Evolutionary conservation across 2,797 vertebrate species (phyloP).

Genomic region (Sylvia borin): DNA sequence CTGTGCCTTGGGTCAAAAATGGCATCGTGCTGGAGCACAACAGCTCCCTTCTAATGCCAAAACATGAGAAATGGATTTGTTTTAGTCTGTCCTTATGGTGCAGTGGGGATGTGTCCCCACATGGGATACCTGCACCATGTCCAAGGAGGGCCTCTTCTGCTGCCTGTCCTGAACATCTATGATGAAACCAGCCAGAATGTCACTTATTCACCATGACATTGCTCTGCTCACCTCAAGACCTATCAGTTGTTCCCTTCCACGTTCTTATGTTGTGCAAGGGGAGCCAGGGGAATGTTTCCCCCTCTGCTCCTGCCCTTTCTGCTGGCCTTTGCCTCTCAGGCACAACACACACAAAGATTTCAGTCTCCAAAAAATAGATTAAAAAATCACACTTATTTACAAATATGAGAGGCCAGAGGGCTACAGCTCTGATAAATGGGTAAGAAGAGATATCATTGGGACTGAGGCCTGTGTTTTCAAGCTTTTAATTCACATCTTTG

Average conservation of each 20-base stretch:
- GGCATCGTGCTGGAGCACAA: not conserved
- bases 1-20: not conserved
- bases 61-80: not conserved
- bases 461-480: not conserved
- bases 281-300: not conserved
- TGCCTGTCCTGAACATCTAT: not conserved
- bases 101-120: not conserved
- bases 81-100: rapidly evolving
- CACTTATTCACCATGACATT: not conserved
- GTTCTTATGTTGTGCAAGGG: not conserved
- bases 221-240: not conserved
- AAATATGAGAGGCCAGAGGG: not conserved
- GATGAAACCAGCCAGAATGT: not conserved
- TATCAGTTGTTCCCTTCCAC: not conserved
- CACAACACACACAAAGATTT: not conserved
- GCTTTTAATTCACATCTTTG: not conserved
- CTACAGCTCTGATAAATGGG: not conserved
- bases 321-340: not conserved
- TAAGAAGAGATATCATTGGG: not conserved
- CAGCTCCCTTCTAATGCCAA: not conserved
- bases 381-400: not conserved
- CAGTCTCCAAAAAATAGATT: not conserved
- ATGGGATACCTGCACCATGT: not conserved
- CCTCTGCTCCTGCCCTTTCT: not conserved
- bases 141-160: not conserved